Evolutionary conservation across 2,888 invertebrate species (phyloP).

Genomic region (Eupithecia tripunctaria): DNA sequence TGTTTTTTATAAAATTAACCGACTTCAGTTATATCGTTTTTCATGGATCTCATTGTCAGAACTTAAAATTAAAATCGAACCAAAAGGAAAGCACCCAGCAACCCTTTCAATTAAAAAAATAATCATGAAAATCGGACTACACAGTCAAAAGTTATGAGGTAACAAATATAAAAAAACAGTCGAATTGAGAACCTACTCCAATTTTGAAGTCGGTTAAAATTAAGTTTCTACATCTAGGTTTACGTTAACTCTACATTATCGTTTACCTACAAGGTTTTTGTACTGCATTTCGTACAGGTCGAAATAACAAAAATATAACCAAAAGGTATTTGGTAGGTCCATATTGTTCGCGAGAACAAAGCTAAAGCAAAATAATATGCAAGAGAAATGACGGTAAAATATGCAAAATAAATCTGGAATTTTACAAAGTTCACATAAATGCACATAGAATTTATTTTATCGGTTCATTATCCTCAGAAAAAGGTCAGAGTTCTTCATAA

Average conservation of each 20-base stretch:
- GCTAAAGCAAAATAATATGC: conserved; percentile 1
- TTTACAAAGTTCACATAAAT: not conserved
- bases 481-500: conserved; percentile 9
- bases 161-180: too few relatives aligned
- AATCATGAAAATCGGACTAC: too few relatives aligned
- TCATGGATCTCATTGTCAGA: too few relatives aligned
- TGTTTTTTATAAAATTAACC: too few relatives aligned
- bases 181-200: too few relatives aligned
- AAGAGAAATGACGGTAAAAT: not conserved
- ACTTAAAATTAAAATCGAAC: too few relatives aligned
- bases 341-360: not conserved
- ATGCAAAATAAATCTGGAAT: not conserved
- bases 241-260: not conserved
- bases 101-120: too few relatives aligned
- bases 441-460: not conserved
- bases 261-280: not conserved
- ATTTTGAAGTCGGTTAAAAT: too few relatives aligned
- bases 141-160: too few relatives aligned
- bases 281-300: not conserved
- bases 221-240: not conserved
- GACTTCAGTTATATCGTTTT: too few relatives aligned
- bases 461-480: conserved; percentile 1
- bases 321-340: not conserved
- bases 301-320: not conserved
- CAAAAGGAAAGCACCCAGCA: too few relatives aligned